phyloP scores from a whole-genome alignment of 2,888 invertebrate genomes.

The Coenonympha arcania region DNA sequence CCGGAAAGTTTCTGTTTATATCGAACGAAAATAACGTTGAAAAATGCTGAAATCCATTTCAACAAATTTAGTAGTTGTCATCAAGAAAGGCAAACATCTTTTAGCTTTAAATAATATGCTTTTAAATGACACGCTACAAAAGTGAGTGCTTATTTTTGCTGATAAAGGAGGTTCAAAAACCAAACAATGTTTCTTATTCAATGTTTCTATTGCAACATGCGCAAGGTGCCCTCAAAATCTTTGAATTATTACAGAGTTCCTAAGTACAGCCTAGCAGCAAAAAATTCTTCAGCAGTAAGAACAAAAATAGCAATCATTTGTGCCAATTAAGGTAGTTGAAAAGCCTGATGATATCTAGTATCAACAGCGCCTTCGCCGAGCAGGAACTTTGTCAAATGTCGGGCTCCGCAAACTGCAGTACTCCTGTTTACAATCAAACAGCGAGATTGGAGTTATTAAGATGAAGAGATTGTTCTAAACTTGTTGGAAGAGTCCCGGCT shows the following conservation, averaged over 20 bases:
- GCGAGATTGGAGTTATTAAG: slow-evolving; percentile 66
- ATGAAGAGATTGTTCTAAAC: slow-evolving; percentile 63
- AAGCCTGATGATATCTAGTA: slow-evolving; percentile 32
- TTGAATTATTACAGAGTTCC: too few species aligned
- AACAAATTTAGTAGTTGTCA: not conserved
- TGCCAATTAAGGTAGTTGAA: not conserved
- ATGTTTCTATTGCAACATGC: too few species aligned
- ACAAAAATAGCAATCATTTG: too few species aligned
- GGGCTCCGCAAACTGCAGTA: slow-evolving; percentile 55
- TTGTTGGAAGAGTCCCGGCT: slow-evolving; percentile 52
- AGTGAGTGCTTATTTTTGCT: too few species aligned
- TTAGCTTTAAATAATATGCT: too few species aligned
- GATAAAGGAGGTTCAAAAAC: not conserved
- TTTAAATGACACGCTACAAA: too few species aligned
- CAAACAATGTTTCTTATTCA: too few species aligned
- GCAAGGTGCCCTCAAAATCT: too few species aligned
- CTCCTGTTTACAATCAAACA: slow-evolving; percentile 60
- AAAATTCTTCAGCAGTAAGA: not conserved
- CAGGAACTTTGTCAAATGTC: slow-evolving; percentile 59
- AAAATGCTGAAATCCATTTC: not conserved
- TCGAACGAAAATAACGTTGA: not conserved
- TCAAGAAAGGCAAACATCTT: too few species aligned
- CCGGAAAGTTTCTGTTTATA: not conserved
- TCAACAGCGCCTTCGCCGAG: slow-evolving; percentile 28
- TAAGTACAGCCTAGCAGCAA: too few species aligned